A percentile compares a stretch with the other conserved stretches of the same genome.
phyloP scores from a whole-genome alignment of 2,888 invertebrate species.

The Microchrysa polita region DNA sequence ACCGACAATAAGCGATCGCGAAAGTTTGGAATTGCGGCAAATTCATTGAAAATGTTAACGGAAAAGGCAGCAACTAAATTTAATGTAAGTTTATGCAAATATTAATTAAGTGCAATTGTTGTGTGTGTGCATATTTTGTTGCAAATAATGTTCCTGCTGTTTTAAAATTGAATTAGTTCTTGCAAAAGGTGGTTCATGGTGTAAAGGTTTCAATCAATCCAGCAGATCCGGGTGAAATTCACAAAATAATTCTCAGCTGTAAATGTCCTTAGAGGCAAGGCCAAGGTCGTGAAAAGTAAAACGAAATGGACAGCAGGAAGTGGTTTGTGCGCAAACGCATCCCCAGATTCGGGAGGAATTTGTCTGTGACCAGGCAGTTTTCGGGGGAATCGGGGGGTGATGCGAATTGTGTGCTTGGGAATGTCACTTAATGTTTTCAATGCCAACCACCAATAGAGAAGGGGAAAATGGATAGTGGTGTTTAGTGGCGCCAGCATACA shows the following conservation, averaged over 20 bases:
- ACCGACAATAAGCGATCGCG: constrained; percentile 60
- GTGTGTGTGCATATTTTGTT: not conserved
- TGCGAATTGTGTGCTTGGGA: not conserved
- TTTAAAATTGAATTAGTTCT: not conserved
- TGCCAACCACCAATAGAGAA: not conserved
- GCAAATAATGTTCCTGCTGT: not conserved
- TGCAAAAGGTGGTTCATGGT: not conserved
- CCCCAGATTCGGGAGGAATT: not conserved
- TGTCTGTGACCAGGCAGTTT: not conserved
- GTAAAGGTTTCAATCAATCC: constrained; percentile 13
- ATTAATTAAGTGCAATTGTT: not conserved
- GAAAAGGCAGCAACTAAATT: constrained; percentile 61
- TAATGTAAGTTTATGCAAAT: constrained; percentile 57
- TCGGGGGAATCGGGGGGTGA: not conserved
- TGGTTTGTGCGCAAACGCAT: constrained; percentile 31
- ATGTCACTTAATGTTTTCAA: not conserved
- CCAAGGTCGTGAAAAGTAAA: constrained; percentile 37
- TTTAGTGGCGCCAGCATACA: not conserved
- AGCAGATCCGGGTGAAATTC: not conserved
- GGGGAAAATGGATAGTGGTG: not conserved
- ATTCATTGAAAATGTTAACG: constrained; percentile 59
- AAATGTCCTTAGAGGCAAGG: constrained; percentile 33
- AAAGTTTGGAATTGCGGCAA: constrained; percentile 63
- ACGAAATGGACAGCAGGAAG: constrained; percentile 18
- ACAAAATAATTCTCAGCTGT: constrained; percentile 16